Conservation (phyloP, 2,888 invertebrate species). For the Torymus aiolomorphi region DNA sequence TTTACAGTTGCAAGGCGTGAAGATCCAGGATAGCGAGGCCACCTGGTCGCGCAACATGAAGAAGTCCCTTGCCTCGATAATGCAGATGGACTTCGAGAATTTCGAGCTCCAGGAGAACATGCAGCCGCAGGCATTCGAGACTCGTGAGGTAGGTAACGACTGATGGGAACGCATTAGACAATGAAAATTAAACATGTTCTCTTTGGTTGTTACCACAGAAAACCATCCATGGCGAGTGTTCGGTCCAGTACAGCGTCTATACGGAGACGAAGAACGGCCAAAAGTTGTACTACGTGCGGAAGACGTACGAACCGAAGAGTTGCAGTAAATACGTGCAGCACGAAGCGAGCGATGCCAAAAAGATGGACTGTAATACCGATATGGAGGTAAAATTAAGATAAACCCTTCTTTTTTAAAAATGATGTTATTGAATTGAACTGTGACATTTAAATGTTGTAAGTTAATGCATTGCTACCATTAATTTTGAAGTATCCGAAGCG, state of each 20-base stretch:
- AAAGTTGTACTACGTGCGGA: background rate
- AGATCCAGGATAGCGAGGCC: slow-evolving; percentile 67
- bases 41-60: slow-evolving; percentile 75
- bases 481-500: too few species aligned
- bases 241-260: slow-evolving; percentile 70
- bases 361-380: slow-evolving; percentile 59
- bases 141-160: slow-evolving; percentile 74
- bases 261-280: slow-evolving; percentile 51
- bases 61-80: slow-evolving; percentile 73
- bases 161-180: slow-evolving; percentile 69
- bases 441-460: too few species aligned
- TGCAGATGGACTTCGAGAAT: slow-evolving; percentile 71
- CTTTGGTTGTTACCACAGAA: slow-evolving; percentile 76
- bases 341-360: slow-evolving; percentile 64
- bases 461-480: too few species aligned
- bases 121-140: slow-evolving; percentile 56
- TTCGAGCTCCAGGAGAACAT: slow-evolving; percentile 55
- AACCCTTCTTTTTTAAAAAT: background rate
- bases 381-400: slow-evolving; percentile 54
- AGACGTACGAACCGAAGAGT: slow-evolving; percentile 63
- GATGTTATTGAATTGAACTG: background rate
- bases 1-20: slow-evolving; percentile 62
- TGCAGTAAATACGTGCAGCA: slow-evolving; percentile 66
- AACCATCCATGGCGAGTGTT: slow-evolving; percentile 72
- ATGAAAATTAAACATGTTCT: slow-evolving; percentile 70